A percentile compares a stretch with the other conserved stretches of the same genome.
phyloP scores from a whole-genome alignment of 37 sponge, comb jelly and placozoan genomes.

The Agelas oroides region DNA sequence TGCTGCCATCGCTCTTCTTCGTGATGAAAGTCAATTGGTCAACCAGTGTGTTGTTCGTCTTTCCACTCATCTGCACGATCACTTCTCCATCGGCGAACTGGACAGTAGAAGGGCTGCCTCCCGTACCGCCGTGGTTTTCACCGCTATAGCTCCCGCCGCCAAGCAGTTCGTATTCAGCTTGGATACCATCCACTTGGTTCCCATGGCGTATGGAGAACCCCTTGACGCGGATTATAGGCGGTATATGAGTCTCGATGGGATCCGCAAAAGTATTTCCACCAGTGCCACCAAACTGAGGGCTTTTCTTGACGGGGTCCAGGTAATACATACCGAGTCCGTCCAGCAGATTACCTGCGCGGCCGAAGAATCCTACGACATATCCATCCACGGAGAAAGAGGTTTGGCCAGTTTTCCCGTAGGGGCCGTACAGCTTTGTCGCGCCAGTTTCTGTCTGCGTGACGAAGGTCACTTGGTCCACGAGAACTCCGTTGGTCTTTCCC shows the following conservation, averaged over 20 bases:
- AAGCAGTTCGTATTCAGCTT: slow-evolving; percentile 8
- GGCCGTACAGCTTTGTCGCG: background rate
- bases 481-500: background rate
- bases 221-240: background rate
- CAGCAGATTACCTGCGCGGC: slow-evolving; percentile 1
- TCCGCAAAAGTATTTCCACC: slow-evolving; percentile 10
- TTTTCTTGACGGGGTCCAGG: too few species aligned
- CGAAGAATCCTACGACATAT: slow-evolving; percentile 14
- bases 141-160: background rate
- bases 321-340: slow-evolving; percentile 10
- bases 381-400: background rate
- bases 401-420: too few species aligned
- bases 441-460: background rate
- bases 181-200: slow-evolving; percentile 10
- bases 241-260: background rate
- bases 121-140: background rate
- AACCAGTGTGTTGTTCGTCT: background rate
- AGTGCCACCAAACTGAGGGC: background rate
- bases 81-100: background rate
- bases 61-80: slow-evolving; percentile 1
- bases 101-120: background rate
- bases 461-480: slow-evolving; percentile 1
- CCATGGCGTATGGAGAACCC: slow-evolving; percentile 12
- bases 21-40: slow-evolving; percentile 11
- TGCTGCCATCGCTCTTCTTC: background rate